Base-by-base conservation (phyloP, 1,140 invertebrate species). In the Euborellia annulipes region DNA sequence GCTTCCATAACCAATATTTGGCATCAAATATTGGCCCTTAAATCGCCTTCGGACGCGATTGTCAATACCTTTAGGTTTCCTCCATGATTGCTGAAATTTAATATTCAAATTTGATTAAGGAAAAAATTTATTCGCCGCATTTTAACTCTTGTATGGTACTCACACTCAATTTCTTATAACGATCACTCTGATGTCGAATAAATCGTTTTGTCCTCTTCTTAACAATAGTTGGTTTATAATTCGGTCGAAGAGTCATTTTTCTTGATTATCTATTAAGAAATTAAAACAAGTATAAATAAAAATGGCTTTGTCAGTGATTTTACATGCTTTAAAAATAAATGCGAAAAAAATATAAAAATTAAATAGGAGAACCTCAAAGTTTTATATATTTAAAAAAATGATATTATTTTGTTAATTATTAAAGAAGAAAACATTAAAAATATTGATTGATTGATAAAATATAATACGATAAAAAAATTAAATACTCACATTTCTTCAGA, bases 11-110 rank as follows among this genome's bases (percentile, higher is more conserved):
- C 95, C 96, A 70, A 99, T 96, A 60, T 85, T 94, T 36, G 96
- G 96, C 95, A 99, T 98, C 67, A 90, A 70, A 61, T 85, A 93
- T 62, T 97, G 91, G 19, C 96, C 96, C 80, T 98, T 98, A 71
- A 98, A 99, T 53, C 92, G 76, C 60, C 95, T 82, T 54, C 96
- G 78, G 8, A 98, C 94, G 71, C 94, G 80, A 78, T 98, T 99
- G 69, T 99, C 96, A 73, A 99, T 99, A 94, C 96, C 90, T 63
- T 89, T 89, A 0, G 89, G 89, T 68, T 89, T 92, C 55, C 89
- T 73, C 89, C 88, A 93, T 80, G 45, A 34, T 27, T 18, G n/a
- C 43, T 47, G 14, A 2, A 41, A 36, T 16, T 34, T 19, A 18
- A 19, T 40, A 32, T 27, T 38, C n/a, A 55, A 47, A 47, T 53